A percentile compares a stretch with the other conserved stretches of the same genome.
phyloP scores from a whole-genome alignment of 2,797 vertebrate species.

The Enteromius viviparus region DNA sequence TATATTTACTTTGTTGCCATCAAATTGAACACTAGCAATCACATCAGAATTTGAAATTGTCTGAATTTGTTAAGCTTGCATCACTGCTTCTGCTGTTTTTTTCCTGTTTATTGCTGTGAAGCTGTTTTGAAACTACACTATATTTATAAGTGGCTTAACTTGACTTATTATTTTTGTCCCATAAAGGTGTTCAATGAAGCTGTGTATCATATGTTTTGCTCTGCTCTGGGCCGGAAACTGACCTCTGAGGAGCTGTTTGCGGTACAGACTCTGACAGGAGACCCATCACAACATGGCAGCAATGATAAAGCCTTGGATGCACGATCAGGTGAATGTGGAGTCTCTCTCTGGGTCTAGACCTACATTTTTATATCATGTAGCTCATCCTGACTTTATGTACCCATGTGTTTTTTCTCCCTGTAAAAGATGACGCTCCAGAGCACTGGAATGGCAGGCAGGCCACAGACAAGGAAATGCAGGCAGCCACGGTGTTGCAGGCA shows the following conservation, averaged over 20 bases:
- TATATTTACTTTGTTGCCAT: neutral
- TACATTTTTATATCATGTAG: neutral
- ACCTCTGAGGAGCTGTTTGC: conserved; percentile 73
- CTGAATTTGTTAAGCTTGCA: neutral
- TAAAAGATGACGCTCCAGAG: conserved; percentile 47
- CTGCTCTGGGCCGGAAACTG: conserved; percentile 70
- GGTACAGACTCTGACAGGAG: conserved; percentile 68
- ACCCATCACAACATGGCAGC: conserved; percentile 60
- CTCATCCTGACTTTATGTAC: conserved; percentile 20
- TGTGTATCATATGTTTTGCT: conserved; percentile 54
- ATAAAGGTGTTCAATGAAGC: conserved; percentile 54
- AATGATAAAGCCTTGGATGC: conserved; percentile 34
- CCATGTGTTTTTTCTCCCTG: conserved; percentile 3
- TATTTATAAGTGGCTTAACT: no score
- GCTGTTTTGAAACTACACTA: neutral
- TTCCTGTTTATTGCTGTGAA: neutral
- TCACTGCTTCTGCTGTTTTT: neutral
- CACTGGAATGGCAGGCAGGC: conserved; percentile 58
- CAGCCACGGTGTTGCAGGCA: conserved; percentile 81
- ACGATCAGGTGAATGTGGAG: conserved; percentile 26
- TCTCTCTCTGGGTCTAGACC: neutral
- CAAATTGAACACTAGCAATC: neutral
- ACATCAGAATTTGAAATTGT: neutral
- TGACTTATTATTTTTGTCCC: neutral
- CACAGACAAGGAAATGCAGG: conserved; percentile 74